These are phyloP conservation scores for Cosmorhoe ocellata DNA, from an alignment of 2,888 invertebrate genomes.

Conservation along the genomic window DNA sequence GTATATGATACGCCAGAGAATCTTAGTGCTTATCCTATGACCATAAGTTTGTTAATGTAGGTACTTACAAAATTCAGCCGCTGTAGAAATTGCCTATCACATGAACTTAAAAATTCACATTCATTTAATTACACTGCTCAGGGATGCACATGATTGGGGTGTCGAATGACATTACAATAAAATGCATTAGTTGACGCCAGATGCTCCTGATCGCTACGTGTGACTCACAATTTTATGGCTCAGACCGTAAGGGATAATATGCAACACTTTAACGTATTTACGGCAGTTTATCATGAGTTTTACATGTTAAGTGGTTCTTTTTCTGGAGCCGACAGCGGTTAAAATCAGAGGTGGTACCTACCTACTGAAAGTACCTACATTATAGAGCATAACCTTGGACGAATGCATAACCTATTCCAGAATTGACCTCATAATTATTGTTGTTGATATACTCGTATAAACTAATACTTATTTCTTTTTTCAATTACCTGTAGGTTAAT, in stretches of 20 bases:
- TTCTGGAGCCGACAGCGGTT: conserved; percentile 1
- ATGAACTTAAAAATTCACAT: neutral
- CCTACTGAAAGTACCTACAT: no score
- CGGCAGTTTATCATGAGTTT: conserved; percentile 3
- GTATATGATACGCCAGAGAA: no score
- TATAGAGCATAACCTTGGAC: no score
- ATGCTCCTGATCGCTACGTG: conserved; percentile 48
- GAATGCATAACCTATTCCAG: no score
- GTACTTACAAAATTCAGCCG: neutral
- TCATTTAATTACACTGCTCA: neutral
- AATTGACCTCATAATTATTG: no score
- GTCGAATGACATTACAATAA: conserved; percentile 41
- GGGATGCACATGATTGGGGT: conserved; percentile 36
- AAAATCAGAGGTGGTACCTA: neutral
- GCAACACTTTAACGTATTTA: conserved; percentile 12
- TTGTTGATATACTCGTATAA: no score
- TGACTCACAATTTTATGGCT: conserved; percentile 50
- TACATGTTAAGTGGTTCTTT: conserved; percentile 3
- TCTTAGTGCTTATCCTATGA: no score
- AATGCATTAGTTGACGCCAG: conserved; percentile 52
- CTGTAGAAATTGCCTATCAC: neutral
- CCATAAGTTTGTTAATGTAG: neutral
- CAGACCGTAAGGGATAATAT: conserved; percentile 30
- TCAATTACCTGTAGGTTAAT: no score
- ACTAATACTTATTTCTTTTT: no score